These are phyloP conservation scores for Mallotus villosus DNA, from an alignment of 2,797 vertebrate genomes.

Conservation along the genomic window DNA sequence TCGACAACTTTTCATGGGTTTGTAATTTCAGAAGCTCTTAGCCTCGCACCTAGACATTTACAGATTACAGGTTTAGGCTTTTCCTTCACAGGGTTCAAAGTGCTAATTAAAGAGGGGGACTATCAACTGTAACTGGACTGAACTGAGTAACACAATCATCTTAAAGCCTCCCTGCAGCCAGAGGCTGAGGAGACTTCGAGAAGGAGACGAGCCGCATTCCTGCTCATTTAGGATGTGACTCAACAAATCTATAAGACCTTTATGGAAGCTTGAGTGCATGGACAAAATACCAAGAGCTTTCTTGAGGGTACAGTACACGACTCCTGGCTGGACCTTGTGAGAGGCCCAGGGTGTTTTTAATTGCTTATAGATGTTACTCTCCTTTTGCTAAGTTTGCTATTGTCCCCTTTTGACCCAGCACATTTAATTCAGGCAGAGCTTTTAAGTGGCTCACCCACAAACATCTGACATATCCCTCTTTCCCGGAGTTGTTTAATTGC, in stretches of 20 bases:
- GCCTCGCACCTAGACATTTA: slow-evolving; percentile 40
- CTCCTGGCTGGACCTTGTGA: slow-evolving; percentile 21
- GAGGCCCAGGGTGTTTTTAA: slow-evolving; percentile 47
- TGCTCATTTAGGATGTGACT: slow-evolving; percentile 43
- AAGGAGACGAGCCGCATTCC: slow-evolving; percentile 45
- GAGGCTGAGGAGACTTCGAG: slow-evolving; percentile 19
- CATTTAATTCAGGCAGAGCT: slow-evolving; percentile 31
- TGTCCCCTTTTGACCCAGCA: slow-evolving; percentile 38
- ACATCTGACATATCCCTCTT: slow-evolving; percentile 16
- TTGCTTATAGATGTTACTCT: slow-evolving; percentile 53
- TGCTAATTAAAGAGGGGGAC: slow-evolving; percentile 55
- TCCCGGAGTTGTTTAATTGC: slow-evolving; percentile 50
- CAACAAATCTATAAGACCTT: slow-evolving; percentile 56
- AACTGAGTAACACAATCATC: slow-evolving; percentile 35
- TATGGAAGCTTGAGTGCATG: slow-evolving; percentile 34
- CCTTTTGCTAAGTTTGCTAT: slow-evolving; percentile 41
- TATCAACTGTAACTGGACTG: slow-evolving; percentile 44
- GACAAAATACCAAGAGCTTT: slow-evolving; percentile 38
- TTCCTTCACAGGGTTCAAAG: slow-evolving; percentile 54
- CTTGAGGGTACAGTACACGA: slow-evolving; percentile 31
- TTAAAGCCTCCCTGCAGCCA: slow-evolving; percentile 46
- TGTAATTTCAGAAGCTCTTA: slow-evolving; percentile 45
- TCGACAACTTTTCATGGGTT: slow-evolving; percentile 38
- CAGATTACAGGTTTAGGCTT: slow-evolving; percentile 38
- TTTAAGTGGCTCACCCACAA: slow-evolving; percentile 35